Percentiles rank a stretch among this genome's conserved stretches.
These are phyloP conservation scores for Intellagama lesueurii DNA, from an alignment of 2,797 vertebrate species.

Conservation along the genomic window DNA sequence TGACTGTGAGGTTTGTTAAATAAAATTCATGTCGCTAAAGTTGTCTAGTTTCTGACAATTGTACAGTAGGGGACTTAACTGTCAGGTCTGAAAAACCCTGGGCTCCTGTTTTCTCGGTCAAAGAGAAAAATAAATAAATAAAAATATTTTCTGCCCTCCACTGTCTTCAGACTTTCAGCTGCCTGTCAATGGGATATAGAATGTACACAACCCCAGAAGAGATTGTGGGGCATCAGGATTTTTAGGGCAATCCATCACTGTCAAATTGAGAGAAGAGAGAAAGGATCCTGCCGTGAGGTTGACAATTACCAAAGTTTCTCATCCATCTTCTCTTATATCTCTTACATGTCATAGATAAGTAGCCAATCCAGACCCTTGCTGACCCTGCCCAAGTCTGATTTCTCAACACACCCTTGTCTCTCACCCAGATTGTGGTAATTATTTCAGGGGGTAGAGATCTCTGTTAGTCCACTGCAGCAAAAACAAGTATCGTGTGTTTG, in stretches of 20 bases:
- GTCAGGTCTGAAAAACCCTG: not conserved
- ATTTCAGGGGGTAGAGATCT: no score
- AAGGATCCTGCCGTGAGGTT: slow-evolving; percentile 24
- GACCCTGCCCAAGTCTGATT: slow-evolving; percentile 23
- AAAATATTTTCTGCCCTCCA: slow-evolving; percentile 17
- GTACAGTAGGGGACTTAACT: not conserved
- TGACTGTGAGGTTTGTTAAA: not conserved
- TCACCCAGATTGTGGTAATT: not conserved
- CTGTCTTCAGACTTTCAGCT: slow-evolving; percentile 23
- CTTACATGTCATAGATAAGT: not conserved
- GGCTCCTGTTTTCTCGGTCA: not conserved
- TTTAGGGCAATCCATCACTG: slow-evolving; percentile 41
- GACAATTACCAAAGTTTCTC: slow-evolving; percentile 6
- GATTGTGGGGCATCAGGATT: not conserved
- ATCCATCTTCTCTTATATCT: slow-evolving; percentile 39
- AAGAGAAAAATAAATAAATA: not conserved
- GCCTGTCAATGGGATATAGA: not conserved
- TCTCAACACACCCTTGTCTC: not conserved
- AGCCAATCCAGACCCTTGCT: slow-evolving; percentile 4
- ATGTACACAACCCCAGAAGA: slow-evolving; percentile 19
- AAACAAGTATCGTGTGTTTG: no score
- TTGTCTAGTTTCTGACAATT: not conserved
- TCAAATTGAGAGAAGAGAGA: slow-evolving; percentile 16
- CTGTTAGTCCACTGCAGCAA: no score
- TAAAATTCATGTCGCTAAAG: not conserved